Evolutionary conservation across 2,113 vertebrate genomes (phyloP), one percentile per base, ranked within the genome.

Genomic region (human (Homo sapiens)): DNA sequence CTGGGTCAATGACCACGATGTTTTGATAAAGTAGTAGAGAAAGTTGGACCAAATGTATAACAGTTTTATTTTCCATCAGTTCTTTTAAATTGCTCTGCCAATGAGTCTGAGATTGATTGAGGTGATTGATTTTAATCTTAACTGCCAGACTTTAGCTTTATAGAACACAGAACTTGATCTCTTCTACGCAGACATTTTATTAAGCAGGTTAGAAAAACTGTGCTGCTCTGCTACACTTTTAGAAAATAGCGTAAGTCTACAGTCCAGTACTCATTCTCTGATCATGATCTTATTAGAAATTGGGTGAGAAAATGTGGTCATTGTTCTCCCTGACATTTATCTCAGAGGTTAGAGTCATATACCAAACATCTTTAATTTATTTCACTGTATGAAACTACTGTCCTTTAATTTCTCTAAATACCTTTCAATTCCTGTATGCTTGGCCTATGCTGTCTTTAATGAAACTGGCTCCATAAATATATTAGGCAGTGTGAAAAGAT

Each of bases 321-420:
- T 68, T 89, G 25, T 97, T 79, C 25, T 96, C 18, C n/a, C 30
- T 95, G 61, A 92, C 11, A 27, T 68, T 43, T 93, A 48, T 94
- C 73, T 96, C n/a, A 83, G 75, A 95, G 38, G 6, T 57, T 75
- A 83, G 35, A 38, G 38, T 82, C 48, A 80, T 23, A 55, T 72
- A 84, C 8, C 66, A 70, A 96, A 93, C 27, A 91, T 18, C 18
- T 23, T 85, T 73, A 87, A 76, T 89, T 96, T 90, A 81, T 66
- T 95, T 89, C 18, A 86, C 89, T 85, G 9, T 84, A 82, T 14
- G 25, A 84, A 76, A 3, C 25, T 66, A 72, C 16, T 81, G n/a
- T 91, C 40, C 35, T 83, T 94, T 93, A 94, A 89, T 95, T 94
- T 96, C 50, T 87, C 8, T 85, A 87, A 61, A 70, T 89, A 86